phyloP scores from a whole-genome alignment of 1,140 invertebrate genomes.

The Magallana angulata region DNA sequence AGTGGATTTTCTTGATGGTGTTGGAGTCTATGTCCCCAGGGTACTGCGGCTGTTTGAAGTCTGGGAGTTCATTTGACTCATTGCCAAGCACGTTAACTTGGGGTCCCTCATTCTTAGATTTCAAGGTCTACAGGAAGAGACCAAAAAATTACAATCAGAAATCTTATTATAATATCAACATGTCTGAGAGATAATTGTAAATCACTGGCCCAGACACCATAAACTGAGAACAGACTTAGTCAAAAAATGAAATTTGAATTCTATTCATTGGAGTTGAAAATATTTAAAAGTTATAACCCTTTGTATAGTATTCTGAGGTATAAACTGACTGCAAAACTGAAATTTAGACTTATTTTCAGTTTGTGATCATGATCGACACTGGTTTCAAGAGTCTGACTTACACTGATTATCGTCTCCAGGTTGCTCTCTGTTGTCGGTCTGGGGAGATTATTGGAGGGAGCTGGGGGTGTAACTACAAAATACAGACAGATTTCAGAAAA shows the following conservation, averaged over 20 bases:
- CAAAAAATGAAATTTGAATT: not conserved
- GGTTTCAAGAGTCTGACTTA: not conserved
- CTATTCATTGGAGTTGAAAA: too few relatives aligned
- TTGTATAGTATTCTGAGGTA: too few relatives aligned
- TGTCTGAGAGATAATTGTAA: too few relatives aligned
- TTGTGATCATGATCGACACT: too few relatives aligned
- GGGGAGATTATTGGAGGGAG: not conserved
- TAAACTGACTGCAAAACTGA: too few relatives aligned
- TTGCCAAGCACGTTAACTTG: not conserved
- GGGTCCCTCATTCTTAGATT: not conserved
- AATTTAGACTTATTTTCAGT: too few relatives aligned
- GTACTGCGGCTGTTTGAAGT: not conserved
- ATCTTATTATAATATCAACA: too few relatives aligned
- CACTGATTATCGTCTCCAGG: not conserved
- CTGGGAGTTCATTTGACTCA: not conserved
- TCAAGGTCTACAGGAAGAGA: not conserved
- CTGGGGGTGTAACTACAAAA: constrained; percentile 15
- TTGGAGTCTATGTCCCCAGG: constrained; percentile 16
- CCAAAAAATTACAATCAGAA: not conserved
- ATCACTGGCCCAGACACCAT: too few relatives aligned
- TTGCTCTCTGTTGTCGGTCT: not conserved
- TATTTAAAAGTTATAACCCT: too few relatives aligned
- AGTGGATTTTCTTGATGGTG: not conserved
- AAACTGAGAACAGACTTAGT: too few relatives aligned
- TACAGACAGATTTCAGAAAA: not conserved